Percentiles rank a stretch among this genome's conserved stretches.
These are phyloP conservation scores for Dasysyrphus albostriatus DNA, from an alignment of 2,888 invertebrate genomes.

Conservation along the genomic window DNA sequence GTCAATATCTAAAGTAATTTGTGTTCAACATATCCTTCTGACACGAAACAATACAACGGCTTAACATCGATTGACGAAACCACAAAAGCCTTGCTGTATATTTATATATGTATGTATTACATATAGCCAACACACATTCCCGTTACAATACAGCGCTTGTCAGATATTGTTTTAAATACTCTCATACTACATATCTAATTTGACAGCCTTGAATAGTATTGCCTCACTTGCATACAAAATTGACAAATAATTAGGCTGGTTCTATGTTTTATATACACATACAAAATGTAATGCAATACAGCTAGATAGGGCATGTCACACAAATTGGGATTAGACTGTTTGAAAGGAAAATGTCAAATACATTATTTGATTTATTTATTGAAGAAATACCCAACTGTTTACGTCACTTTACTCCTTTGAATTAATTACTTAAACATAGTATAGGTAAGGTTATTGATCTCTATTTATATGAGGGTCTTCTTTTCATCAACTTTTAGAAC, in stretches of 20 bases:
- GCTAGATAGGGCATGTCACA: conserved; percentile 2
- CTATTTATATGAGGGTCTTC: conserved; percentile 16
- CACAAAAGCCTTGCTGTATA: conserved; percentile 14
- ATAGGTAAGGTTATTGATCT: conserved; percentile 27
- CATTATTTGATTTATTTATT: conserved; percentile 37
- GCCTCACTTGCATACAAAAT: conserved; percentile 18
- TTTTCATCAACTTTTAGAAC: conserved; percentile 20
- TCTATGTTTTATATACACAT: conserved; percentile 10
- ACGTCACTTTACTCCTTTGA: conserved; percentile 20
- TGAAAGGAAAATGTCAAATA: conserved; percentile 47
- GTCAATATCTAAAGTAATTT: conserved; percentile 25
- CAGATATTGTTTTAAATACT: conserved; percentile 36
- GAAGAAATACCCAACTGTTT: neutral
- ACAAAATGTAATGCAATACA: conserved; percentile 34
- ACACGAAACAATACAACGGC: conserved; percentile 16
- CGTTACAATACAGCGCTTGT: conserved; percentile 16
- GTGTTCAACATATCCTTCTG: conserved; percentile 17
- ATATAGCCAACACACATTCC: conserved; percentile 14
- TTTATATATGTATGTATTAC: neutral
- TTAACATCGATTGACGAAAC: conserved; percentile 41
- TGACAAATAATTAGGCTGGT: conserved; percentile 40
- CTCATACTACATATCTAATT: conserved; percentile 31
- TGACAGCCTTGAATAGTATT: conserved; percentile 52
- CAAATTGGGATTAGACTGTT: neutral
- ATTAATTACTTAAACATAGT: neutral